Percentiles rank a stretch among this genome's conserved stretches.
Evolutionary conservation across 2,888 invertebrate species (phyloP).

Genomic region (Bombyx huttoni): DNA sequence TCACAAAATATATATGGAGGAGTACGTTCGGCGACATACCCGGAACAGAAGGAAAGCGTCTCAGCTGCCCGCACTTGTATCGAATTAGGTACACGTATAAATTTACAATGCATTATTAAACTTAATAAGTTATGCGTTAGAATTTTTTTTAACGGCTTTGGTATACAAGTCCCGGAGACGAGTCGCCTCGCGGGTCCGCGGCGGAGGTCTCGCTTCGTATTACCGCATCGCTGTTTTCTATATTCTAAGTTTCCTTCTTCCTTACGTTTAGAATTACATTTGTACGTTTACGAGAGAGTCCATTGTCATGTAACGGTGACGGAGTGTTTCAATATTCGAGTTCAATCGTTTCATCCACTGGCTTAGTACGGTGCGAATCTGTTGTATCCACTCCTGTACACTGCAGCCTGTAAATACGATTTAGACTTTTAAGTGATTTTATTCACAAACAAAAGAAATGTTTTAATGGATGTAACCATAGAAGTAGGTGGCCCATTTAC

Average conservation of each 20-base stretch:
- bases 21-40: background rate
- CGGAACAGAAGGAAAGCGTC: slow-evolving; percentile 9
- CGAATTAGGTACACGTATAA: slow-evolving; percentile 52
- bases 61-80: slow-evolving; percentile 71
- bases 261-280: slow-evolving; percentile 58
- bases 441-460: too few species aligned
- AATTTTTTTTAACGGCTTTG: slow-evolving; percentile 62
- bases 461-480: too few species aligned
- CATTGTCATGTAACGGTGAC: slow-evolving; percentile 67
- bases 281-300: slow-evolving; percentile 72
- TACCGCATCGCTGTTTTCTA: too few species aligned
- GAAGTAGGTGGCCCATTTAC: too few species aligned
- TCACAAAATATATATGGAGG: background rate
- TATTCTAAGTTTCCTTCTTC: slow-evolving; percentile 14
- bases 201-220: too few species aligned
- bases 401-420: slow-evolving; percentile 80
- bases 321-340: slow-evolving; percentile 62
- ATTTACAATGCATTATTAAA: slow-evolving; percentile 48
- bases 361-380: slow-evolving; percentile 92
- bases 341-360: slow-evolving; percentile 54
- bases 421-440: too few species aligned
- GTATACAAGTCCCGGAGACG: slow-evolving; percentile 43
- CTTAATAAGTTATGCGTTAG: slow-evolving; percentile 60
- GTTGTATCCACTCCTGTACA: slow-evolving; percentile 95
- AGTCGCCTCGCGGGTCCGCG: slow-evolving; percentile 5